These are phyloP conservation scores for Euwallacea similis DNA, from an alignment of 1,140 invertebrate species.

Conservation along the genomic window DNA sequence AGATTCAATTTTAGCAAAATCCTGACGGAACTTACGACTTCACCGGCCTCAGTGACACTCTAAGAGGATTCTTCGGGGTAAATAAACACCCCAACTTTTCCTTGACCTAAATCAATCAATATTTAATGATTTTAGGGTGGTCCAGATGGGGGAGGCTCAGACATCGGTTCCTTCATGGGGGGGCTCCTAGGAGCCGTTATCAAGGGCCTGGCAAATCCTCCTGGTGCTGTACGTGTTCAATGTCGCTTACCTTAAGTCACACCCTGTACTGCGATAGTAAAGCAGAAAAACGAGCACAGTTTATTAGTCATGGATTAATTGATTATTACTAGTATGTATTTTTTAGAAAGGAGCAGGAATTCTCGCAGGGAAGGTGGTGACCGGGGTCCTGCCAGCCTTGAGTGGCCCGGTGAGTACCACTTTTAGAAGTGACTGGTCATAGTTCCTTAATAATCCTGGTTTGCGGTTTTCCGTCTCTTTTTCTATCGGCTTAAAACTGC, in stretches of 20 bases:
- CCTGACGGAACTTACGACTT: slow-evolving; percentile 51
- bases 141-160: slow-evolving; percentile 56
- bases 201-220: slow-evolving; percentile 58
- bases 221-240: slow-evolving; percentile 54
- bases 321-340: slow-evolving; percentile 13
- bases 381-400: slow-evolving; percentile 49
- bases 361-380: slow-evolving; percentile 47
- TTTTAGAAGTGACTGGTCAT: not conserved
- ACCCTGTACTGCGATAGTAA: not conserved
- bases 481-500: not conserved
- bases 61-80: slow-evolving; percentile 57
- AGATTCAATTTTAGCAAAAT: slow-evolving; percentile 46
- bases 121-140: slow-evolving; percentile 49
- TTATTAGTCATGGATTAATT: slow-evolving; percentile 17
- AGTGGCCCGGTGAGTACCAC: slow-evolving; percentile 48
- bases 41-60: slow-evolving; percentile 53
- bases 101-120: not conserved
- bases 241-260: not conserved
- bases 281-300: not conserved
- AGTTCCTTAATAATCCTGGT: not conserved
- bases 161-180: slow-evolving; percentile 57
- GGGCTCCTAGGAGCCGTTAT: slow-evolving; percentile 56
- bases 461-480: slow-evolving; percentile 20
- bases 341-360: slow-evolving; percentile 53
- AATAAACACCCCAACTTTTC: not conserved